Conservation (phyloP, 2,797 vertebrate species). For the Cebuella pygmaea region DNA sequence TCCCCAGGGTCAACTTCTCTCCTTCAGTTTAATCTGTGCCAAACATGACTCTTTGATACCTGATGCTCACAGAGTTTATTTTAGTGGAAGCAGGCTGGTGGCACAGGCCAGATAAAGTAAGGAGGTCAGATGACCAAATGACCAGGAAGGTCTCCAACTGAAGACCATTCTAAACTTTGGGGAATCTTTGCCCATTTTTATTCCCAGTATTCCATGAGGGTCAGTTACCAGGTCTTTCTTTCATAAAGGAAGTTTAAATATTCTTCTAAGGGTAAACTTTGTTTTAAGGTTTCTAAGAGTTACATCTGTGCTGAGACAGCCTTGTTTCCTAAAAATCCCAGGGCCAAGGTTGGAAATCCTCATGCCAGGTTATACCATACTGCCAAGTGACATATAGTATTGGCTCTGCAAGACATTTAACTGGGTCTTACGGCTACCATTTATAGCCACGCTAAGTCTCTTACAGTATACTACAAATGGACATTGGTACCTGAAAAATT, state of each 20-base stretch:
- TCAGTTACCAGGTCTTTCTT: not conserved
- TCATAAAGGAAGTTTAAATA: not conserved
- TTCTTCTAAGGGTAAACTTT: not conserved
- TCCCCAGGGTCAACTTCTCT: not conserved
- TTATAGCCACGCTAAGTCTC: not conserved
- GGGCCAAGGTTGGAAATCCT: not conserved
- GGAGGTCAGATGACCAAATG: not conserved
- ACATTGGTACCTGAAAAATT: not conserved
- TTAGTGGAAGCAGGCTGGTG: not conserved
- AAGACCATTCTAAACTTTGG: not conserved
- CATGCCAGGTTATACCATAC: not conserved
- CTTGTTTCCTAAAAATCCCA: not conserved
- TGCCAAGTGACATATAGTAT: not conserved
- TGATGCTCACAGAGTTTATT: not conserved
- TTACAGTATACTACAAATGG: not conserved
- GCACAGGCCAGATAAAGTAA: not conserved
- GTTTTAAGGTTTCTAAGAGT: not conserved
- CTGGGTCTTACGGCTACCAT: not conserved
- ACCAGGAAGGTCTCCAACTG: not conserved
- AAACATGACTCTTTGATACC: not conserved
- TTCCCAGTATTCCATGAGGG: not conserved
- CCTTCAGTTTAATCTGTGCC: not conserved
- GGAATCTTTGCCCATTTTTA: not conserved
- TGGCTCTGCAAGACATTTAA: not conserved
- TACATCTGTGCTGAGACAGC: not conserved